Conservation (phyloP, 2,113 vertebrate genomes). For the Aegotheles bennettii region DNA sequence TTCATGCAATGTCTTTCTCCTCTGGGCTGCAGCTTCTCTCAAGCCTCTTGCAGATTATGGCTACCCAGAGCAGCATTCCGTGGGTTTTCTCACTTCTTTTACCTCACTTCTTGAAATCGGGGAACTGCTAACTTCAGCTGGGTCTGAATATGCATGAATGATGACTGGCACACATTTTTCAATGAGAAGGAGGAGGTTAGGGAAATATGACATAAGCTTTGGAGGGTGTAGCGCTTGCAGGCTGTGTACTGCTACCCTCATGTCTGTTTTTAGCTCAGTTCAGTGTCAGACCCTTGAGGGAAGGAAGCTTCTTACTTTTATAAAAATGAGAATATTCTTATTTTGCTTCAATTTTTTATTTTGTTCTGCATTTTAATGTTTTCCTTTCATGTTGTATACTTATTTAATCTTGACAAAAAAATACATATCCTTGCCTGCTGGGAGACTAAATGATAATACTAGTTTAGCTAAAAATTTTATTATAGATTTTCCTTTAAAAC, state of each 20-base stretch:
- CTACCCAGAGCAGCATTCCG: not conserved
- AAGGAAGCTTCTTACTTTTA: not conserved
- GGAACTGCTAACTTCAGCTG: conserved; percentile 10
- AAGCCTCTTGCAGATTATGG: not conserved
- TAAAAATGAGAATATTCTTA: not conserved
- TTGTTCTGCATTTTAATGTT: not conserved
- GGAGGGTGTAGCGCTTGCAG: not conserved
- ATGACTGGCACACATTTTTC: conserved; percentile 7
- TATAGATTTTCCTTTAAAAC: not conserved
- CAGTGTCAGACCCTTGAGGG: not conserved
- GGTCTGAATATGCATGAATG: conserved; percentile 17
- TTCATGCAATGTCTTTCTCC: not conserved
- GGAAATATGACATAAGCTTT: not conserved
- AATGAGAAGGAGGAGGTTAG: not conserved
- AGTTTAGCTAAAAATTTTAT: not conserved
- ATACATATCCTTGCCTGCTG: not conserved
- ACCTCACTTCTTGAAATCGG: not conserved
- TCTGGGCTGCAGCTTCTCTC: not conserved
- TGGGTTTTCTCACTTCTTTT: conserved; percentile 31
- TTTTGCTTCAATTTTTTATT: accelerated
- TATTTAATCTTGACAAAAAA: not conserved
- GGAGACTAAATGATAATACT: not conserved
- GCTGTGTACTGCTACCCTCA: not conserved
- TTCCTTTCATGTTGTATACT: not conserved
- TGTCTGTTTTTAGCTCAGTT: not conserved